These are phyloP conservation scores for Eufriesea mexicana DNA, from an alignment of 1,140 invertebrate species.

Conservation along the genomic window DNA sequence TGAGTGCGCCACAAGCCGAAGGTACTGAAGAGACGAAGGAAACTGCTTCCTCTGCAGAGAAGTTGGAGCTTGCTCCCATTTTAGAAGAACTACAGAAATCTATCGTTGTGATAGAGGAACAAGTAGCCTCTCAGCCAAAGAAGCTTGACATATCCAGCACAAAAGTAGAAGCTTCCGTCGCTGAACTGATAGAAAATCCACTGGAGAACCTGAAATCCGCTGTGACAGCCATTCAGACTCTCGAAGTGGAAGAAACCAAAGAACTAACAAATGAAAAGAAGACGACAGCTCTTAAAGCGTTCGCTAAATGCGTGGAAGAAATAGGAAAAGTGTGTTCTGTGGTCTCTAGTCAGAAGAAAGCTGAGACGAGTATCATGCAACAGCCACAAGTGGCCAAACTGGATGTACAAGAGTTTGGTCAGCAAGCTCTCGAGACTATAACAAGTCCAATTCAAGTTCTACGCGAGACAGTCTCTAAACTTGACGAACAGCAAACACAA, in stretches of 20 bases:
- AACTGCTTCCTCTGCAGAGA: background rate
- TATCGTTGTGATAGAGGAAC: constrained; percentile 19
- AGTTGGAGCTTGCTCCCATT: constrained; percentile 15
- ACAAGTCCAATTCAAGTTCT: constrained; percentile 12
- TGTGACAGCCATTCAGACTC: background rate
- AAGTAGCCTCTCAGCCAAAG: background rate
- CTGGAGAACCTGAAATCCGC: constrained; percentile 6
- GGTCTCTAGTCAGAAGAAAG: background rate
- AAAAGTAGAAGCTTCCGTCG: background rate
- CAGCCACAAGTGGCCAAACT: constrained; percentile 9
- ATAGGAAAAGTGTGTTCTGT: constrained; percentile 21
- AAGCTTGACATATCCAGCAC: background rate
- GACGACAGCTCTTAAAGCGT: background rate
- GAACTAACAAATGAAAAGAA: background rate
- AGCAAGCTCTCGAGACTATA: constrained; percentile 14
- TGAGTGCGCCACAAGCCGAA: background rate
- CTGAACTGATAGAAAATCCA: background rate
- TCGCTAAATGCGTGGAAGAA: constrained; percentile 30
- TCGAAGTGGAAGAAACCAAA: background rate
- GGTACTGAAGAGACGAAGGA: background rate
- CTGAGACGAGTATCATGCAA: background rate
- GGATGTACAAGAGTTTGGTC: background rate
- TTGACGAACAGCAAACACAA: constrained; percentile 37
- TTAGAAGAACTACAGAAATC: constrained; percentile 28
- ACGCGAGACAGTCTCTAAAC: background rate